phyloP scores from a whole-genome alignment of 2,113 vertebrate species.

The Hystrix cristata region DNA sequence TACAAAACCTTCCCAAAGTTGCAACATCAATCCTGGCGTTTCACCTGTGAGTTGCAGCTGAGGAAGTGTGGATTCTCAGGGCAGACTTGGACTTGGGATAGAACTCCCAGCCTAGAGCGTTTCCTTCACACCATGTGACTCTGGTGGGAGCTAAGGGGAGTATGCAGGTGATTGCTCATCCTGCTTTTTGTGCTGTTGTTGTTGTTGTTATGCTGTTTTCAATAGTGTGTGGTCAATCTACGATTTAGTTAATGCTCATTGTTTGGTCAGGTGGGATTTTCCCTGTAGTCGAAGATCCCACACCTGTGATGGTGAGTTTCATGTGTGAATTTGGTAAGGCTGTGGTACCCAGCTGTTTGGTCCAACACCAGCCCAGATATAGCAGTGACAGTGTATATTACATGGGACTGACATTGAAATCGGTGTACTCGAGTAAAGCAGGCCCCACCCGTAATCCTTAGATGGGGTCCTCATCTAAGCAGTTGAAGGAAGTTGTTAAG shows the following conservation, averaged over 20 bases:
- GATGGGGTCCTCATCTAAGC: neutral
- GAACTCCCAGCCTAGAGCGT: accelerated
- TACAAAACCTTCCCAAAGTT: neutral
- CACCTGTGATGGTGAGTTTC: neutral
- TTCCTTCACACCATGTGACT: accelerated
- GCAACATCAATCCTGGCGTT: neutral
- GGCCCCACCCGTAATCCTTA: neutral
- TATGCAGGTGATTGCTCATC: neutral
- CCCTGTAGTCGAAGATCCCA: neutral
- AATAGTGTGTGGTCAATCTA: neutral
- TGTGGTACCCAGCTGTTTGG: neutral
- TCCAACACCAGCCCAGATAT: neutral
- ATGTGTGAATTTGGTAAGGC: neutral
- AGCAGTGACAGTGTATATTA: neutral
- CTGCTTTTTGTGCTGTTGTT: neutral
- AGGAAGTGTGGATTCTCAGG: neutral
- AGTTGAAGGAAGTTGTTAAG: neutral
- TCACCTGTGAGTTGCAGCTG: neutral
- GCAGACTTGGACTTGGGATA: neutral
- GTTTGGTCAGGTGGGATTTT: neutral
- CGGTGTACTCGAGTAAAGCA: neutral
- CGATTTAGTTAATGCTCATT: neutral
- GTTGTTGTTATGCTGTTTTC: neutral
- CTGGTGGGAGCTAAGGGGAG: neutral
- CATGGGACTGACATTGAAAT: slow-evolving; percentile 14